A percentile compares a stretch with the other conserved stretches of the same genome.
Conservation (phyloP, 2,888 invertebrate species). For the Thereva unica region DNA sequence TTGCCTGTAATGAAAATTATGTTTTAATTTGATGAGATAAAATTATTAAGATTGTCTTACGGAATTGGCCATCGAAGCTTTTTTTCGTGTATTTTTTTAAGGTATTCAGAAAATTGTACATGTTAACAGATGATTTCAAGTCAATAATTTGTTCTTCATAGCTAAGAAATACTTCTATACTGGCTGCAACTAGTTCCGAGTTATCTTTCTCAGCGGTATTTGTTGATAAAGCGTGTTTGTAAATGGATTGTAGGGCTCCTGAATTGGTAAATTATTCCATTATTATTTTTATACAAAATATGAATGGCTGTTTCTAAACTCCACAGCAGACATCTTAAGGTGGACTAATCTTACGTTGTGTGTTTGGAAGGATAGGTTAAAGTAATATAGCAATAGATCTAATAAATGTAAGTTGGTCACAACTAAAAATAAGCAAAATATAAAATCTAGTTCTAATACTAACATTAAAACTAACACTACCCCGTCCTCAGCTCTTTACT, state of each 20-base stretch:
- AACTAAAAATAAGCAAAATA: no score
- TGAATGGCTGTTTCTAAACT: no score
- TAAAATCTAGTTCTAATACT: no score
- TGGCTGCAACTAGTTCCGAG: slow-evolving; percentile 44
- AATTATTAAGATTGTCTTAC: slow-evolving; percentile 45
- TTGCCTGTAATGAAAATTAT: slow-evolving; percentile 48
- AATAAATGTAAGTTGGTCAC: no score
- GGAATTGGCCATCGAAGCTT: slow-evolving; percentile 46
- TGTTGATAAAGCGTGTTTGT: slow-evolving; percentile 35
- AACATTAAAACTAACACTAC: no score
- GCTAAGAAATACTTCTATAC: slow-evolving; percentile 48
- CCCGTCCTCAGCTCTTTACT: no score
- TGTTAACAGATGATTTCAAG: slow-evolving; percentile 53
- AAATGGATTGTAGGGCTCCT: slow-evolving; percentile 44
- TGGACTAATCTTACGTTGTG: no score
- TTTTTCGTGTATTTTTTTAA: slow-evolving; percentile 46
- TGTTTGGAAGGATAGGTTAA: no score
- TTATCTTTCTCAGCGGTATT: slow-evolving; percentile 39
- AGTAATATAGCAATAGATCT: no score
- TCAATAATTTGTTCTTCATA: slow-evolving; percentile 49
- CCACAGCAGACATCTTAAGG: no score
- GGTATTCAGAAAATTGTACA: slow-evolving; percentile 49
- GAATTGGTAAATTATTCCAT: no score
- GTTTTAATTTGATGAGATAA: background rate
- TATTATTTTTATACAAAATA: no score